A percentile compares a stretch with the other conserved stretches of the same genome.
Evolutionary conservation across 2,888 invertebrate species (phyloP).

Genomic region (Alsophila aescularia): DNA sequence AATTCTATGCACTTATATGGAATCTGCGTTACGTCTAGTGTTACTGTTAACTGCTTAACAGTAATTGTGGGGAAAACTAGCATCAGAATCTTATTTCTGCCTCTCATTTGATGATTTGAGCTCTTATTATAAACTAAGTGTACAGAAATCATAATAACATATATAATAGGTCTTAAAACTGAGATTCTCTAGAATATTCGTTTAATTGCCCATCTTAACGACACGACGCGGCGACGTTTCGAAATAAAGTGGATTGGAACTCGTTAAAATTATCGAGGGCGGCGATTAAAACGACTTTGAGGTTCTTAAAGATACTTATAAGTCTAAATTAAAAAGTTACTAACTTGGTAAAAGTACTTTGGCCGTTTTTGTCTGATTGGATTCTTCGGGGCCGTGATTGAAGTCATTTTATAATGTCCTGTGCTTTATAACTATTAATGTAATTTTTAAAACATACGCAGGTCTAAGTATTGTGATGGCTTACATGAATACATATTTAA

Average conservation of each 20-base stretch:
- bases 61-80: too few relatives aligned
- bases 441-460: background rate
- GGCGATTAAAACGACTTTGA: conserved; percentile 31
- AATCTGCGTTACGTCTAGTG: too few relatives aligned
- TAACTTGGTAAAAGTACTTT: background rate
- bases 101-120: too few relatives aligned
- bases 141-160: too few relatives aligned
- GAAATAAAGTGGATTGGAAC: conserved; percentile 36
- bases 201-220: conserved; percentile 36
- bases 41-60: too few relatives aligned
- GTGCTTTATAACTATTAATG: too few relatives aligned
- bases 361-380: background rate
- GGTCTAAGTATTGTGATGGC: background rate
- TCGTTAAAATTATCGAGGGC: conserved; percentile 35
- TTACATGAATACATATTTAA: too few relatives aligned
- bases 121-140: conserved; percentile 10
- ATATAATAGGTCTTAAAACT: conserved; percentile 28
- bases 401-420: background rate
- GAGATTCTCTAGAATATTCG: conserved; percentile 43
- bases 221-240: too few relatives aligned
- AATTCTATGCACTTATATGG: too few relatives aligned
- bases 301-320: conserved; percentile 24
- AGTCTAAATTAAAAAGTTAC: conserved; percentile 16
- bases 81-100: too few relatives aligned
- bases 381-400: background rate